A percentile compares a stretch with the other conserved stretches of the same genome.
These are phyloP conservation scores for Ictidomys tridecemlineatus DNA, from an alignment of 2,113 vertebrate genomes.

Conservation along the genomic window DNA sequence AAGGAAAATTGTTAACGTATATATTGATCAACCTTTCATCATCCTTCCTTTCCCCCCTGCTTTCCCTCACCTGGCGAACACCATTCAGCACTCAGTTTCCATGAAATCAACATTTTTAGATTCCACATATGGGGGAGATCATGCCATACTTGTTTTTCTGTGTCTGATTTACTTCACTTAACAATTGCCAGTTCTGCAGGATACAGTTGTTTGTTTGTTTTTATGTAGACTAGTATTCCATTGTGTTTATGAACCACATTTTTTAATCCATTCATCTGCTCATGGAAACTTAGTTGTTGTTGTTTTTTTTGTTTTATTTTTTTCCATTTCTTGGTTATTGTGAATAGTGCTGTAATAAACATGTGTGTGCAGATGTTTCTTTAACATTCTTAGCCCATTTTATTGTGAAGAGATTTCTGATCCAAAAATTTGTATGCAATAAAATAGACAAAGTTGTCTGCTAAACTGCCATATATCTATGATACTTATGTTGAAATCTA, in stretches of 20 bases:
- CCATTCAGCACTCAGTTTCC: background rate
- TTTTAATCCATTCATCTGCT: background rate
- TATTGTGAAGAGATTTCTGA: background rate
- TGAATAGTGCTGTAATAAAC: background rate
- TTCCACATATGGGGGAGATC: background rate
- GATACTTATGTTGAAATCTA: background rate
- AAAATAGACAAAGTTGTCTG: background rate
- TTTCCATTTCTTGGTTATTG: background rate
- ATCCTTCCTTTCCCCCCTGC: background rate
- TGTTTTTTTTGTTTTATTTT: background rate
- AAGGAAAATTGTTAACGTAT: background rate
- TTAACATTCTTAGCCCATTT: background rate
- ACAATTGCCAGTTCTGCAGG: background rate
- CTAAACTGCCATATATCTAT: background rate
- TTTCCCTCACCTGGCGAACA: background rate
- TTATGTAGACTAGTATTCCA: background rate
- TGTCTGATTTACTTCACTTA: background rate
- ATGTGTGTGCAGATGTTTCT: background rate
- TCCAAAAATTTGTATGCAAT: background rate
- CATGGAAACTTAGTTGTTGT: background rate
- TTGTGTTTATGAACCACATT: background rate
- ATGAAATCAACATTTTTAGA: background rate
- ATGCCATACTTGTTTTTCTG: background rate
- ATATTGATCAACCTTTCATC: background rate
- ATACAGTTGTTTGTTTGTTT: background rate